Base-by-base conservation (phyloP, 2,888 invertebrate species). In the Hyppa rectilinea region DNA sequence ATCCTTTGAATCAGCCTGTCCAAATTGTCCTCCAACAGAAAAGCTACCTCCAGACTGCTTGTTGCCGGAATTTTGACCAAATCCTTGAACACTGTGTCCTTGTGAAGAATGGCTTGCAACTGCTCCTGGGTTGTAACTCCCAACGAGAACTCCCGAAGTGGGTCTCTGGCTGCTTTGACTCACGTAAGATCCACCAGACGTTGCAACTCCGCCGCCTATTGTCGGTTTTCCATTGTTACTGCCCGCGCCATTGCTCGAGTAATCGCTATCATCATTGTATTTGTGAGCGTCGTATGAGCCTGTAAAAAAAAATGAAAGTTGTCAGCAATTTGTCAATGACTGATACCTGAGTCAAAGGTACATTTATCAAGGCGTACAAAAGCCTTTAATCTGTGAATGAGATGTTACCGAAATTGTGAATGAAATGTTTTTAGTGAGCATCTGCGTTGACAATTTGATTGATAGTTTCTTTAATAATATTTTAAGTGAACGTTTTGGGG, bases 221-320 rank as follows among this genome's bases (percentile, higher is more conserved):
- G 87, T 87, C 75, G 88, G 90, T 82, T 84, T 87, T 62, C 81
- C 83, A 87, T 93, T 92, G 89, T 91, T 88, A 85, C 87, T 88
- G 56, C 83, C 88, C 79, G 81, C 87, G 78, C 88, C 90, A 82
- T 70, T 76, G 71, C 85, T 89, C 80, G 91, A 87, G 88, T 93
- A 92, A 91, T 93, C 92, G 81, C 90, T 88, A 81, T 87, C 93
- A 53, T 88, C 87, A 92, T 95, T 95, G 91, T 95, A 93, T 84
- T 93, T 95, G 85, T 92, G 90, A 78, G 93, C 91, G 78, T 94
- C 92, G 89, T 95, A 95, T 74, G 95, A 93, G 91, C 95, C 96
- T 96, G 94, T 87, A 93, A 95, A 92, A 92, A 92, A 94, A 94
- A 95, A 95, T 81, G 94, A 95, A 95, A 96, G 94, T 93, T 90